Evolutionary conservation across 2,113 vertebrate genomes (phyloP).

Genomic region (Speoplatyrhinus poulsoni): DNA sequence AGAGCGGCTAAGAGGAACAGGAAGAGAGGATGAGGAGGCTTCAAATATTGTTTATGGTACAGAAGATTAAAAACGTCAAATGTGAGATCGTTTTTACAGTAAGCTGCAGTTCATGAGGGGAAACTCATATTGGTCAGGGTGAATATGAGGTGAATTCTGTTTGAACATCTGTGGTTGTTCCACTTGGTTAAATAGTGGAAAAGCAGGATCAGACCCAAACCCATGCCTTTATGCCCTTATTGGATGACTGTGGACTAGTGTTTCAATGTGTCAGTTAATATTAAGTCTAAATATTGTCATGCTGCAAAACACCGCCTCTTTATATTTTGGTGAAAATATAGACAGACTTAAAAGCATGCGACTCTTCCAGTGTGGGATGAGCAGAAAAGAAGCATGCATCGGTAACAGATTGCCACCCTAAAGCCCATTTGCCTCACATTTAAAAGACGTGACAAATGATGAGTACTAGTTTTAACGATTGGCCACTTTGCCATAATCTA

Average conservation of each 20-base stretch:
- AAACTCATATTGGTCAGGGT: conserved; percentile 31
- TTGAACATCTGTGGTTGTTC: conserved; percentile 52
- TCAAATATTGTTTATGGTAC: conserved; percentile 1
- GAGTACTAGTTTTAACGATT: conserved; percentile 29
- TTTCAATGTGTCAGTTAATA: too few species aligned
- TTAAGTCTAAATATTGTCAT: too few species aligned
- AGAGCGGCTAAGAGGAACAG: conserved; percentile 22
- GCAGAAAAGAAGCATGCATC: too few species aligned
- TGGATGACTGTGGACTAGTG: too few species aligned
- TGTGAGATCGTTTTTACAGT: conserved; percentile 23
- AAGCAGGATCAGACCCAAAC: too few species aligned
- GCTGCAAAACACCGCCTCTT: too few species aligned
- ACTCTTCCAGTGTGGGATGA: too few species aligned
- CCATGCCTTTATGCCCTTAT: too few species aligned
- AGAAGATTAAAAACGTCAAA: conserved; percentile 20
- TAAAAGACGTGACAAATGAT: conserved; percentile 1
- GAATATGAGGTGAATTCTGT: conserved; percentile 38
- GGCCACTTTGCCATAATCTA: conserved; percentile 16
- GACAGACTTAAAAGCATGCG: too few species aligned
- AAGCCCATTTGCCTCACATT: conserved; percentile 24
- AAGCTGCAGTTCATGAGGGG: conserved; percentile 35
- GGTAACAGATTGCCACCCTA: conserved; percentile 7
- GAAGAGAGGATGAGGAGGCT: conserved; percentile 40
- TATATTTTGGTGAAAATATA: too few species aligned
- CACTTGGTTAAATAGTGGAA: conserved; percentile 21